Percentiles rank a stretch among this genome's conserved stretches.
Conservation (phyloP, 2,797 vertebrate genomes). For the Periparus ater region DNA sequence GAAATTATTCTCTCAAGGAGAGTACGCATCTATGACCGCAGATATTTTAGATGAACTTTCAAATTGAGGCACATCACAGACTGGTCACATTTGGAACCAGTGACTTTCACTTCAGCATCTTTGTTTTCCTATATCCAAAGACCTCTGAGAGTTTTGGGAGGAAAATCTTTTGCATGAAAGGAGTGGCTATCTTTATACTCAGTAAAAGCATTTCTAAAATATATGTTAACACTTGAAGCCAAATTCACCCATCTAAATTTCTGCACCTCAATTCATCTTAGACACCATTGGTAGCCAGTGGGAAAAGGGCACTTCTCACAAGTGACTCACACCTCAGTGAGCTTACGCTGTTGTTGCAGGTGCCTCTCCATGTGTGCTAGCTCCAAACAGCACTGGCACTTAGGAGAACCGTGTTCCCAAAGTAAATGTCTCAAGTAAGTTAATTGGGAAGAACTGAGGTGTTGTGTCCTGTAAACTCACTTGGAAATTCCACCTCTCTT, state of each 20-base stretch:
- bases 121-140: not conserved
- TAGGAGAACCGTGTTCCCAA: not conserved
- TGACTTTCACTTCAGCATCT: not conserved
- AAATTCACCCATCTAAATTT: not conserved
- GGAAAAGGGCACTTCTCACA: not conserved
- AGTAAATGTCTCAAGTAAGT: not conserved
- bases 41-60: not conserved
- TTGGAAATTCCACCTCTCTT: not conserved
- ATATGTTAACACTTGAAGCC: not conserved
- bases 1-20: not conserved
- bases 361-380: not conserved
- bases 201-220: not conserved
- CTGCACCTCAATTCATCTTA: not conserved
- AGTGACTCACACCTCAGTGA: not conserved
- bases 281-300: not conserved
- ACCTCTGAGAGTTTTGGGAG: not conserved
- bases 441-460: not conserved
- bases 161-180: not conserved
- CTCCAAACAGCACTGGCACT: not conserved
- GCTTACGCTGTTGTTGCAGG: rapidly evolving
- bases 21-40: not conserved
- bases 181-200: not conserved
- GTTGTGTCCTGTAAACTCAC: not conserved
- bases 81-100: not conserved
- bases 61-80: not conserved